Evolutionary conservation across 1,140 invertebrate species (phyloP), one percentile per base, ranked within the genome.

Genomic region (Apis florea): DNA sequence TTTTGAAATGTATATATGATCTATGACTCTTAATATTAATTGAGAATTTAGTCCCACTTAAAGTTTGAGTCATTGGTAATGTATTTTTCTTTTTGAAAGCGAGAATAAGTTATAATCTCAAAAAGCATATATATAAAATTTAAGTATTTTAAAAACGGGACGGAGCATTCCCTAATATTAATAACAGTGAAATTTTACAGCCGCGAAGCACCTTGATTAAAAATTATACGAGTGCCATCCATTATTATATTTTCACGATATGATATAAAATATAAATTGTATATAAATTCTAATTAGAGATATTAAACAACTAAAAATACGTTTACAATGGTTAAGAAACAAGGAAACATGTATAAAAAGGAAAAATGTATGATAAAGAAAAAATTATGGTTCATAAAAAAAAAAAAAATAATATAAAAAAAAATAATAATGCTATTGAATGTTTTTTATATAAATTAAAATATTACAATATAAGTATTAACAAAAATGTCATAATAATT

Each of bases 401-500:
- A 79, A 19, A 79, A 73, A 81, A 77, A 51, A 74, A 17, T 40
- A 66, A 58, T 85, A 82, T 59, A 74, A 68, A 70, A 83, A 40
- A 75, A 85, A 84, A 79, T 83, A 72, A 83, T 85, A 59, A 80
- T 85, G 78, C 77, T 78, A 79, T 85, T 88, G 79, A n/a, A 83
- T 82, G 59, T 67, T 86, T 86, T 89, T 90, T 92, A 89, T 90
- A 91, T 88, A 91, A 92, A 90, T 90, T 88, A 91, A 83, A 87
- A 89, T 86, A 89, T 90, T 91, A 90, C 83, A 92, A 79, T 90
- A 79, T 90, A 90, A 83, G 85, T 72, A 88, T 89, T 79, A 88
- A 90, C 78, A 90, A 88, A 87, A 79, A 74, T 85, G 79, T 88
- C 68, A 85, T 61, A 86, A 73, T 89, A n/a, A 83, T 83, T 87